Base-by-base conservation (phyloP, 2,113 vertebrate species). In the Pristiophorus japonicus region DNA sequence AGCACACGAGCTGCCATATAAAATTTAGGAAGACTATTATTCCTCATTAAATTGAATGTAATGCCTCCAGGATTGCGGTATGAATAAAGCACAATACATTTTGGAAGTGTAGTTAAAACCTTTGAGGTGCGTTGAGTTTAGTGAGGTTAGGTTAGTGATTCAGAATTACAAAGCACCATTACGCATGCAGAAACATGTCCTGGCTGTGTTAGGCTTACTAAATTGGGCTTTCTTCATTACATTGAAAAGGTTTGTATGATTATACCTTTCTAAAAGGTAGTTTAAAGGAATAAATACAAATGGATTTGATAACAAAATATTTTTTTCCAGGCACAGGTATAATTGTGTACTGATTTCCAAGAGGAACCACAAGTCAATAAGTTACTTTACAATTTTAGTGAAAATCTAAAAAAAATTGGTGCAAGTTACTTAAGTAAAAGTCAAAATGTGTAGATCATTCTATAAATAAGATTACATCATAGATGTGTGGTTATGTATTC, bases 21-120 rank as follows among this genome's bases (percentile, higher is more conserved):
- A 66, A 42, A 45, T 45, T 70, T 30, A 47, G 8, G n/a, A 47
- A 30, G 20, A 27, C 24, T 67, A 94, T 67, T 47, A 67, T 45
- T 67, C 63, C 92, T 27, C 20, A 67, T 94, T 30, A 70, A 70
- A 67, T 30, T 14, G 92, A 94, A 45, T 45, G 42, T 3, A 47
- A 67, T 67, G 0, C 42, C 42, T 67, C 4, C 20, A 42, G 1
- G 42, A 67, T 4, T 94, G 38, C 34, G 2, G 62, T 14, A 63
- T 66, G 66, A 93, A 94, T 67, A 47, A 94, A 94, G 62, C 63
- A n/a, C n/a, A n/a, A n/a, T n/a, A n/a, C n/a, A 45, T 47, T 94
- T 94, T 10, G 47, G 63, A 94, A 94, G 6, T 94, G 91, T 8
- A 67, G 34, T 63, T 92, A 67, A 94, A 45, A 45, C 42, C 42